phyloP scores from a whole-genome alignment of 2,113 vertebrate genomes.

The Phrynosoma platyrhinos region DNA sequence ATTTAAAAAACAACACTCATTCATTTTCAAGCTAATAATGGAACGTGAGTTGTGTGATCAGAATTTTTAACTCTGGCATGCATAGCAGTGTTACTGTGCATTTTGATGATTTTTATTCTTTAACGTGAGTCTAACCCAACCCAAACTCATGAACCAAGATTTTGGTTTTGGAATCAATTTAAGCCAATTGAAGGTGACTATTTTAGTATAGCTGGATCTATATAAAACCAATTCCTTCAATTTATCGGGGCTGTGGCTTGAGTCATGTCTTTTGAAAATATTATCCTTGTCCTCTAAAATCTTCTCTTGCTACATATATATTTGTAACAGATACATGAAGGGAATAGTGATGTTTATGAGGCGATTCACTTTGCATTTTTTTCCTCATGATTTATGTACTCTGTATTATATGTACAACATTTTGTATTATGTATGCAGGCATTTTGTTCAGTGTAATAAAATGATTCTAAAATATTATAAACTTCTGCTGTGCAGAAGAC shows the following conservation, averaged over 20 bases:
- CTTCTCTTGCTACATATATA: neutral
- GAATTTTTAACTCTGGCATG: neutral
- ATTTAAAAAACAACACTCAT: neutral
- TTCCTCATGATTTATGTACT: conserved; percentile 64
- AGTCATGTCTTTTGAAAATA: neutral
- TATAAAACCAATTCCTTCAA: neutral
- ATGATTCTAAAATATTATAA: conserved; percentile 77
- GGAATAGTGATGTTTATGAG: conserved; percentile 48
- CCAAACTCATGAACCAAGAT: neutral
- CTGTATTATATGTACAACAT: conserved; percentile 74
- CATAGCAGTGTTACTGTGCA: neutral
- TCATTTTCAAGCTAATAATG: neutral
- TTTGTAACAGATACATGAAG: neutral
- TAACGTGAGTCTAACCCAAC: neutral
- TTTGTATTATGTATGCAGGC: conserved; percentile 77
- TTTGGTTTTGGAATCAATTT: conserved; percentile 25
- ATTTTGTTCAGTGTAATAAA: conserved; percentile 79
- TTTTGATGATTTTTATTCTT: neutral
- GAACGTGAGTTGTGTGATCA: neutral
- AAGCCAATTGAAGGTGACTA: neutral
- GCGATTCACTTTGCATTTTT: conserved; percentile 64
- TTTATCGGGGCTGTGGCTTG: conserved; percentile 1
- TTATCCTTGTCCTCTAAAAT: neutral
- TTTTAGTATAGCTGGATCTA: neutral
- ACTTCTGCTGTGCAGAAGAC: conserved; percentile 84